phyloP scores from a whole-genome alignment of 2,888 invertebrate species.

The Philereme transversata region DNA sequence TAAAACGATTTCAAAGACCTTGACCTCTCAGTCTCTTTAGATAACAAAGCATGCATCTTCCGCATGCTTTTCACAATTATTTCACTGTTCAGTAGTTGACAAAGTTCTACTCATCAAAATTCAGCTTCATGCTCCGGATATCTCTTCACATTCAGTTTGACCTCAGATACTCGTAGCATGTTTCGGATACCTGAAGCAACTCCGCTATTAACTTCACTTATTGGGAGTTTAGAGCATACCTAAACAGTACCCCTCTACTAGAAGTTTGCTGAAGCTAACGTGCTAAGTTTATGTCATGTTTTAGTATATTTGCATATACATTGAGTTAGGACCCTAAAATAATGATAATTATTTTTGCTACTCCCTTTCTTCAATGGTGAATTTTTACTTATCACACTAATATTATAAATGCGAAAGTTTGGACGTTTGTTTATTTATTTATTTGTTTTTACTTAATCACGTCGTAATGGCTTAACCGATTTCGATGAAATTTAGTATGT shows the following conservation, averaged over 20 bases:
- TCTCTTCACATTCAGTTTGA: slow-evolving; percentile 13
- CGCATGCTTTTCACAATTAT: neutral
- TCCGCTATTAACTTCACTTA: slow-evolving; percentile 15
- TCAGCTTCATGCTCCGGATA: slow-evolving; percentile 6
- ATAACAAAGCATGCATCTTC: neutral
- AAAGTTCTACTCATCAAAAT: slow-evolving; percentile 8
- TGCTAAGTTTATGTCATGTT: neutral
- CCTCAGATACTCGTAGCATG: slow-evolving; percentile 16
- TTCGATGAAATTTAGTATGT: too few relatives aligned
- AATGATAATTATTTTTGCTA: too few relatives aligned
- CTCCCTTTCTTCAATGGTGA: too few relatives aligned
- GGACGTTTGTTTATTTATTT: too few relatives aligned
- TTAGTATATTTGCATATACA: neutral
- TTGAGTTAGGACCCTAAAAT: too few relatives aligned
- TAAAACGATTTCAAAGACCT: slow-evolving; percentile 2
- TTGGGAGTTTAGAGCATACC: slow-evolving; percentile 9
- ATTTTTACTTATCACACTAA: too few relatives aligned
- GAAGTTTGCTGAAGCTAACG: slow-evolving; percentile 2
- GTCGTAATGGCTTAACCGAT: too few relatives aligned
- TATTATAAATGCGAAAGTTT: too few relatives aligned
- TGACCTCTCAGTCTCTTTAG: neutral
- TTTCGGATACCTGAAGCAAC: slow-evolving; percentile 11
- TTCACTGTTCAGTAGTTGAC: neutral
- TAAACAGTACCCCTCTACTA: slow-evolving; percentile 9
- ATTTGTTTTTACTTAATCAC: too few relatives aligned